Evolutionary conservation across 1,140 invertebrate genomes (phyloP), one percentile per base, ranked within the genome.

Genomic region (Polyergus mexicanus): DNA sequence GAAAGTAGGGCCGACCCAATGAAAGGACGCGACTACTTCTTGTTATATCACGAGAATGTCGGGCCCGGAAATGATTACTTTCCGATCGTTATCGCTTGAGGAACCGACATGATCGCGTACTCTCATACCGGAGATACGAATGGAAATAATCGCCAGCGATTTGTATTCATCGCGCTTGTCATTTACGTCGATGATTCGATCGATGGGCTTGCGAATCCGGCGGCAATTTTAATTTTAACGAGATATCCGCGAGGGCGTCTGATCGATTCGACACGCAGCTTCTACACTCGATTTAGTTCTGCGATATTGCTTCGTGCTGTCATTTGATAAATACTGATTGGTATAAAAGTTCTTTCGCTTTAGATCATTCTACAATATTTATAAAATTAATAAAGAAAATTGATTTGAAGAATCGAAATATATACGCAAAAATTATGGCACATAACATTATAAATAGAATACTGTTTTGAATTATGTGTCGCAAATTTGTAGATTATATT

Each of bases 131-230:
- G n/a, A 13, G 62, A 68, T 66, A 54, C 3, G 76, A 19, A 38
- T 44, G 65, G 19, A 81, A 66, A 81, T 81, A 81, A 51, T 71
- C 47, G 51, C 32, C 16, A 22, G 16, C 28, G 35, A 78, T 78
- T 66, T 66, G 62, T 78, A 68, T 78, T 65, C 62, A 71, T 81
- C 16, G 47, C 16, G 51, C 8, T 16, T 56, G 65, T 56, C 65
- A 16, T 78, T 78, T 22, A 19, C 62, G n/a, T 78, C 32, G 76
- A 78, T 78, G 62, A 66, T 51, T 51, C 44, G 76, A 65, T 68
- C 41, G 62, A 78, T 54, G 16, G 41, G 22, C 44, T 32, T 25
- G 22, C 13, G 35, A 81, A 38, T 78, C 25, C 16, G 63, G 11
- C 74, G 32, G 16, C 58, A 16, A 58, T 81, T 71, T 81, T 71